These are phyloP conservation scores for Macrobrachium nipponense DNA, from an alignment of 1,140 invertebrate species.

Conservation along the genomic window DNA sequence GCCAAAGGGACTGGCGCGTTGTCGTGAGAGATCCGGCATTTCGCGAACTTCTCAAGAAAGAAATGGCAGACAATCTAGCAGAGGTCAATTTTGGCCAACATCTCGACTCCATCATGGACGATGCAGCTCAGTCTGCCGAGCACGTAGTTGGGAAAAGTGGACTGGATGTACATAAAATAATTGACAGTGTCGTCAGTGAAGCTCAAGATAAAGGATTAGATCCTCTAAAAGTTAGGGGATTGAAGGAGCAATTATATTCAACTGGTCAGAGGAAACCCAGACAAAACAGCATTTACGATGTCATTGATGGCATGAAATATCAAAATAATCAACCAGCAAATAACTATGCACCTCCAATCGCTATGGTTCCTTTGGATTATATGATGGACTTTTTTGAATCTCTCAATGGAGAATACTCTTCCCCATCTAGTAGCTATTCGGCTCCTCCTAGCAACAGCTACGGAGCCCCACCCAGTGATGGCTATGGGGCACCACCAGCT, in stretches of 20 bases:
- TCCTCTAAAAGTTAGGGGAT: neutral
- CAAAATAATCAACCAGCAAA: neutral
- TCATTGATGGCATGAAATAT: conserved; percentile 11
- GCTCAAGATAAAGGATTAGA: conserved; percentile 29
- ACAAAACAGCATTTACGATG: conserved; percentile 29
- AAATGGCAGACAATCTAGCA: neutral
- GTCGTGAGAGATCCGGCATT: conserved; percentile 39
- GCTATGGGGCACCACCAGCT: neutral
- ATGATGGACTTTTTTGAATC: conserved; percentile 42
- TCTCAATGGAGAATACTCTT: conserved; percentile 29
- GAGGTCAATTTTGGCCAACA: neutral
- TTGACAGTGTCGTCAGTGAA: conserved; percentile 7
- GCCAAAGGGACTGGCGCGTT: conserved; percentile 27
- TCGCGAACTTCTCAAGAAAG: conserved; percentile 35
- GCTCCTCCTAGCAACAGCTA: conserved; percentile 9
- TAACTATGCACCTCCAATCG: conserved; percentile 1
- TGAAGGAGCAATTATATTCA: neutral
- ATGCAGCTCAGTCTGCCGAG: neutral
- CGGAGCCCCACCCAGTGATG: neutral
- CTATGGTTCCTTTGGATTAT: conserved; percentile 24
- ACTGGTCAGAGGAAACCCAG: neutral
- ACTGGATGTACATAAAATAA: conserved; percentile 3
- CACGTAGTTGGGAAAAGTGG: neutral
- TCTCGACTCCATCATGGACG: conserved; percentile 27
- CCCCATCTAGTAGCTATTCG: conserved; percentile 1